Evolutionary conservation across 1,140 invertebrate genomes (phyloP), one percentile per base, ranked within the genome.

Genomic region (Lordiphosa collinella): DNA sequence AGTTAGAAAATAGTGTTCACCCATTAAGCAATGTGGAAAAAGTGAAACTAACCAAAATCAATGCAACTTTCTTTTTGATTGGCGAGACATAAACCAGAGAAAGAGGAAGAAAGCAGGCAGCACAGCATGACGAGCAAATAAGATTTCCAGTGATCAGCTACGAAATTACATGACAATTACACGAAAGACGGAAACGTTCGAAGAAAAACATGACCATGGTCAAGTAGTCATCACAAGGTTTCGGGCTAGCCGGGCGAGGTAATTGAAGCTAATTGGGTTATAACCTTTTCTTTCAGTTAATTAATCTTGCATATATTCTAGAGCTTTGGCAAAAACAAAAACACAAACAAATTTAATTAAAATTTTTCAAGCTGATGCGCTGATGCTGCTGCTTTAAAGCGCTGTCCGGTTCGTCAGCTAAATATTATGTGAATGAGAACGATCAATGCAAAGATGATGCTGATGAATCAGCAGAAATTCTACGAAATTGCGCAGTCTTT

Each of bases 231-330:
- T n/a, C 22, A 37, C 25, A 41, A 16, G 12, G 38, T 32, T 22
- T 18, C 52, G 4, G 9, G 7, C 46, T 29, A 29, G 5, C 25
- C 35, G 40, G 13, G n/a, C 8, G 22, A 41, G 36, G 48, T 58
- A 84, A 82, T 82, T 82, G 67, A 84, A 84, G 76, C 67, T 68
- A 82, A 82, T 82, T 84, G 76, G 71, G 78, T 84, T 84, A 47
- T 63, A 82, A 64, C 71, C 59, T 67, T 71, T 56, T 40, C 55
- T 44, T 14, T 35, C 40, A n/a, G 38, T 68, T 71, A 82, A 82
- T 82, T 63, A 71, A 84, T 64, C 55, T 25, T 38, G 59, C 56
- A 36, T 49, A 58, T 29, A 61, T 41, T 34, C 36, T 22, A 13
- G 6, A 41, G 37, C 38, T 47, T 37, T 29, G 31, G 62, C 63